Percentiles rank a stretch among this genome's conserved stretches.
Evolutionary conservation across 1,140 invertebrate species (phyloP).

Genomic region (Cydia splendana): DNA sequence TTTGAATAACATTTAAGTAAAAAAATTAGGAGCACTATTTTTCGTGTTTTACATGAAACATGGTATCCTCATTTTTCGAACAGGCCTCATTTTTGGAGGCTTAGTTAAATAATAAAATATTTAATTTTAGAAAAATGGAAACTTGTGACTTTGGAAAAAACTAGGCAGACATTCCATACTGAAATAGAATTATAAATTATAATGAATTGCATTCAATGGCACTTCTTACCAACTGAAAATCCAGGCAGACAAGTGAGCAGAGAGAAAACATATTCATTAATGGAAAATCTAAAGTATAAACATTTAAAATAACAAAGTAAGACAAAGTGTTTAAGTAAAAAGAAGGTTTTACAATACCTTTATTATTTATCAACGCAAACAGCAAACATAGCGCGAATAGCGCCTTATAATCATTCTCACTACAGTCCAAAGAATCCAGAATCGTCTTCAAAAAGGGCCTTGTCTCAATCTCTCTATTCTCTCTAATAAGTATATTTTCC

Average conservation of each 20-base stretch:
- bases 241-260: slow-evolving; percentile 56
- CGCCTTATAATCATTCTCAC: slow-evolving; percentile 96
- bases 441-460: slow-evolving; percentile 95
- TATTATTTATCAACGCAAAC: slow-evolving; percentile 96
- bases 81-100: too few relatives aligned
- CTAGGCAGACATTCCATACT: too few relatives aligned
- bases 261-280: slow-evolving; percentile 45
- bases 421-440: slow-evolving; percentile 90
- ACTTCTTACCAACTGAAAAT: slow-evolving; percentile 68
- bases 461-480: slow-evolving; percentile 77
- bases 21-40: too few relatives aligned
- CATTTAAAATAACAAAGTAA: slow-evolving; percentile 31
- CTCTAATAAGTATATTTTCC: slow-evolving; percentile 67
- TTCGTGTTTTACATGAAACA: too few relatives aligned
- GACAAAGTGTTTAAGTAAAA: background rate
- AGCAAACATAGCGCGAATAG: slow-evolving; percentile 95
- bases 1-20: too few relatives aligned
- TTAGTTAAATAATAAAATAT: too few relatives aligned
- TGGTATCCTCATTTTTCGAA: too few relatives aligned
- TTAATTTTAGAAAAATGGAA: background rate
- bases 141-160: background rate
- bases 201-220: background rate
- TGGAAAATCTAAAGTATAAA: slow-evolving; percentile 27
- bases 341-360: slow-evolving; percentile 82
- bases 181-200: background rate